phyloP scores from a whole-genome alignment of 2,888 invertebrate species.

The Yponomeuta sedellus region DNA sequence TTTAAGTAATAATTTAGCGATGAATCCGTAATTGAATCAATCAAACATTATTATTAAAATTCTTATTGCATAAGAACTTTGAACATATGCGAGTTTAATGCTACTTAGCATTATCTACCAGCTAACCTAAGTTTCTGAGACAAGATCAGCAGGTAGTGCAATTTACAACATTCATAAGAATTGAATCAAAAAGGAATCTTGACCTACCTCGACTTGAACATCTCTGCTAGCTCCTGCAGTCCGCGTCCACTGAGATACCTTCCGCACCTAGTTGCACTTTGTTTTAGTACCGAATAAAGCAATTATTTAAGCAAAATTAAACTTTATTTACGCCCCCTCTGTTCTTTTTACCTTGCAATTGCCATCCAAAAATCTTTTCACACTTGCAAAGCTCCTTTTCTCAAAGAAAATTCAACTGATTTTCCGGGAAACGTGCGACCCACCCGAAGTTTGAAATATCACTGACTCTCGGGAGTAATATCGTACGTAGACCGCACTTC shows the following conservation, averaged over 20 bases:
- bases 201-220: neutral
- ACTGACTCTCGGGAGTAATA: neutral
- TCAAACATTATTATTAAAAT: too few relatives aligned
- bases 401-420: neutral
- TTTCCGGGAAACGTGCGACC: neutral
- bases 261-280: neutral
- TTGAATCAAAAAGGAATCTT: neutral
- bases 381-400: too few relatives aligned
- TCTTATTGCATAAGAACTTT: too few relatives aligned
- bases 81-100: too few relatives aligned
- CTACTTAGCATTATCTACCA: too few relatives aligned
- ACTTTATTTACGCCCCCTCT: neutral
- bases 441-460: constrained; percentile 1
- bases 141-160: too few relatives aligned
- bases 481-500: neutral
- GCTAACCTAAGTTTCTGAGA: too few relatives aligned
- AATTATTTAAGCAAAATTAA: neutral
- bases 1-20: too few relatives aligned
- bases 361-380: neutral
- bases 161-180: too few relatives aligned
- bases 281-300: neutral
- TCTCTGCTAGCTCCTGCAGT: neutral
- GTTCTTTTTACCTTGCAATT: neutral
- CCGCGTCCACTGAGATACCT: neutral
- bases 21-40: too few relatives aligned